Evolutionary conservation across 1,140 invertebrate species (phyloP).

Genomic region (Caenorhabditis brenneri): DNA sequence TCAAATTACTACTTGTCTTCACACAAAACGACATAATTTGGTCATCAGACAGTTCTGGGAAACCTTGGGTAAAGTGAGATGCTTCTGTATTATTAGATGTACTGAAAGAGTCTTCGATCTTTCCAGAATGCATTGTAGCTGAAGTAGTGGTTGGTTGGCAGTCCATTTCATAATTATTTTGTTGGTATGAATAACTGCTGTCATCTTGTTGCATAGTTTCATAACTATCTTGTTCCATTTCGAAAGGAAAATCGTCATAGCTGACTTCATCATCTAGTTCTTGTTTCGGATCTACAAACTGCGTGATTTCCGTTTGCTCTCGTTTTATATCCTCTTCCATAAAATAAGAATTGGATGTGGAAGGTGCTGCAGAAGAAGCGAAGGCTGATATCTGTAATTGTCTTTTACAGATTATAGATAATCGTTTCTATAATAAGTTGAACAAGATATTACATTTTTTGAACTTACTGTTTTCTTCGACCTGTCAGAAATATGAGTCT

Average conservation of each 20-base stretch:
- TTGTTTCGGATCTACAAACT: neutral
- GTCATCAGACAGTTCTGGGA: neutral
- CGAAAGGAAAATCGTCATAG: neutral
- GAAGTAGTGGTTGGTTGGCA: neutral
- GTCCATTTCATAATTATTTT: neutral
- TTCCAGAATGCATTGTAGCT: too few relatives aligned
- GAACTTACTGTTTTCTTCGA: neutral
- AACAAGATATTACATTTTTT: neutral
- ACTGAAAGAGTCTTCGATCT: too few relatives aligned
- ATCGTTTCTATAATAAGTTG: too few relatives aligned
- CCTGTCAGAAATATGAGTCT: neutral
- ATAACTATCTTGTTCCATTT: neutral
- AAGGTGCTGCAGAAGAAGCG: too few relatives aligned
- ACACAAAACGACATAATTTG: conserved; percentile 22
- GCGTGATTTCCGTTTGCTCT: neutral
- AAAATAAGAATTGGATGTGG: neutral
- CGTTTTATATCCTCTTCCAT: neutral
- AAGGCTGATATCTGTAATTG: too few relatives aligned
- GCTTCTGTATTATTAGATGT: too few relatives aligned
- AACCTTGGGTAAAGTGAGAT: too few relatives aligned
- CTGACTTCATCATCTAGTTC: neutral
- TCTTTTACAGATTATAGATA: too few relatives aligned
- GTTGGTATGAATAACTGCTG: neutral
- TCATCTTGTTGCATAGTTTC: neutral
- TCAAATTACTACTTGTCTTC: conserved; percentile 6